Evolutionary conservation across 1,140 invertebrate genomes (phyloP), one percentile per base, ranked within the genome.

Genomic region (Euglossa dilemma): DNA sequence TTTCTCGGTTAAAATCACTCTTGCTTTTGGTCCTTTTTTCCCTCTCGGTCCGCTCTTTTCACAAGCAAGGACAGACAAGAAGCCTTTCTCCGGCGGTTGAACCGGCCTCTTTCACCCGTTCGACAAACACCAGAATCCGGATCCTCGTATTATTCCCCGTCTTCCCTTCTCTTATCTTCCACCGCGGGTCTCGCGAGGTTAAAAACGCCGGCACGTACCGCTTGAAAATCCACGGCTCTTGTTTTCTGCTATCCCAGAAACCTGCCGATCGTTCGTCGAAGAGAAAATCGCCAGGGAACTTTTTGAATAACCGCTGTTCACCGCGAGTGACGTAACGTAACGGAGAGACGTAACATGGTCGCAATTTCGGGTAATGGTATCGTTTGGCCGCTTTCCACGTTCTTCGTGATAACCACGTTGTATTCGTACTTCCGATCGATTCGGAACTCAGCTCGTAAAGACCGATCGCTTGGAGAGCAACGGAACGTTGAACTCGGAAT

Each of bases 1-100:
- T 85, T 85, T 84, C 84, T 85, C 82, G 82, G 75, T 85, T 85
- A 84, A 84, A 85, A 85, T 84, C 82, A 84, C 82, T 84, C 70
- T 85, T 84, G 74, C 84, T 85, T 85, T 85, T 85, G 6, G 54
- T 12, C 18, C 14, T 20, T 64, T 64, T 64, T 66, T 25, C 63
- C 63, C n/a, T 74, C 78, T 67, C 28, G 3, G n/a, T n/a, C 56
- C 52, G 70, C 36, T 72, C 69, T 43, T 83, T 74, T 57, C 80
- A 20, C 72, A 25, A 23, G 79, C 76, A 71, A 73, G 69, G 77
- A 80, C 76, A 73, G 70, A 28, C 59, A 47, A 64, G 67, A 66
- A 71, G 56, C 67, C 74, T 66, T 71, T 79, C 76, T 78, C 64
- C 63, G 63, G 52, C 25, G 75, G 61, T 67, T 63, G 75, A 50